Percentiles rank a stretch among this genome's conserved stretches.
Conservation (phyloP, 2,888 invertebrate genomes). For the Itoplectis maculator region DNA sequence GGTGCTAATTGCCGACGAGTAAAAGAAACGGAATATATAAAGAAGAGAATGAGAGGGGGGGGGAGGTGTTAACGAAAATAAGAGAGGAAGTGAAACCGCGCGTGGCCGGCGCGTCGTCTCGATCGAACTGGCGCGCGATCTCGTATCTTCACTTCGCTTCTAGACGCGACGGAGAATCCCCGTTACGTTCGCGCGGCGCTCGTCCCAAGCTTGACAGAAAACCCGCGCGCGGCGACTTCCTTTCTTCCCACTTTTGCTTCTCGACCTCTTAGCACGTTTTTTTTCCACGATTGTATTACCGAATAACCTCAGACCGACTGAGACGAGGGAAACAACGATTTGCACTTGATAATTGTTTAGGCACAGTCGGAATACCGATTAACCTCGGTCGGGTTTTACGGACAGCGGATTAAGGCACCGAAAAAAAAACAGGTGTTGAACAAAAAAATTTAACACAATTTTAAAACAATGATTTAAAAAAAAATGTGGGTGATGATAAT, state of each 20-base stretch:
- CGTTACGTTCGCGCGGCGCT: conserved; percentile 42
- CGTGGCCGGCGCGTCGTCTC: conserved; percentile 49
- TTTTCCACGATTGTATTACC: not conserved
- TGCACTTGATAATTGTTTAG: too few relatives aligned
- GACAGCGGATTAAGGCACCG: too few relatives aligned
- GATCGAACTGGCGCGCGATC: conserved; percentile 63
- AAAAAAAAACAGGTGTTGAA: too few relatives aligned
- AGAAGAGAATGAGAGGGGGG: conserved; percentile 37
- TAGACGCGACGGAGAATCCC: conserved; percentile 26
- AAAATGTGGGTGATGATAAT: too few relatives aligned
- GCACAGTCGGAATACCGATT: too few relatives aligned
- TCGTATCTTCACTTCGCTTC: conserved; percentile 48
- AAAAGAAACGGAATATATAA: conserved; percentile 68
- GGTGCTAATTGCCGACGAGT: conserved; percentile 80
- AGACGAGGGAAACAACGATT: too few relatives aligned
- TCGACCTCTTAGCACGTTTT: conserved; percentile 4
- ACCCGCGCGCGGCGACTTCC: conserved; percentile 69
- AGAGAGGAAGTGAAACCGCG: conserved; percentile 68
- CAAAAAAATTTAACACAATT: too few relatives aligned
- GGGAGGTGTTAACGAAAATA: conserved; percentile 81
- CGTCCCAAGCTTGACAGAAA: conserved; percentile 56
- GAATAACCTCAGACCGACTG: not conserved
- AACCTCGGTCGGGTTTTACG: too few relatives aligned
- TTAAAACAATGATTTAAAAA: too few relatives aligned
- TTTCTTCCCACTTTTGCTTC: conserved; percentile 5